Conservation (phyloP, 30 jellyfish, hydroid and myxozoan species). For the Aurelia aurita complex sp. Pacific region DNA sequence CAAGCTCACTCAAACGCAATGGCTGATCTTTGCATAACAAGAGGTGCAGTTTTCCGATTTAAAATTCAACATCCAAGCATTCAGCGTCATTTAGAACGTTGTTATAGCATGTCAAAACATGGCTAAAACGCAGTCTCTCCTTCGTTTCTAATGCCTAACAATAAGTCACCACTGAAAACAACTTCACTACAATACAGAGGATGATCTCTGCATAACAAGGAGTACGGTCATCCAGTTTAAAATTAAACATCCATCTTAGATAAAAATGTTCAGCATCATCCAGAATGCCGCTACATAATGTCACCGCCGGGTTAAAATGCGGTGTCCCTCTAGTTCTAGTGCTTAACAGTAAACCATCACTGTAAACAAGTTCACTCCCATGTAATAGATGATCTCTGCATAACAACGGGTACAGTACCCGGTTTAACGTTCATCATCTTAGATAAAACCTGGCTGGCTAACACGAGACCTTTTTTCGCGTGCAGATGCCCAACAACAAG, state of each 20-base stretch:
- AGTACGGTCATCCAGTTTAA: not conserved
- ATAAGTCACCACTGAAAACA: too few relatives aligned
- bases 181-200: too few relatives aligned
- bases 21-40: too few relatives aligned
- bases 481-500: conserved; percentile 97
- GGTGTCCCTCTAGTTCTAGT: conserved; percentile 88
- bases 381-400: too few relatives aligned
- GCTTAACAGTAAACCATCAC: conserved; percentile 98
- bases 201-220: too few relatives aligned
- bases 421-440: not conserved
- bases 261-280: conserved; percentile 80
- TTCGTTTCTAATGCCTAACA: too few relatives aligned
- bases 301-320: conserved; percentile 78
- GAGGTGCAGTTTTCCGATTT: too few relatives aligned
- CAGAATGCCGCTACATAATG: conserved; percentile 77
- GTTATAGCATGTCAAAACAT: too few relatives aligned
- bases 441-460: conserved; percentile 85
- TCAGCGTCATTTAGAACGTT: not conserved
- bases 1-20: too few relatives aligned
- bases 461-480: conserved; percentile 88
- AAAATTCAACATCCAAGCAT: too few relatives aligned
- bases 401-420: not conserved
- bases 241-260: not conserved
- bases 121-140: too few relatives aligned
- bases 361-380: conserved; percentile 41